Evolutionary conservation across 1,140 invertebrate genomes (phyloP), one percentile per base, ranked within the genome.

Genomic region (Hesperophylax magnus): DNA sequence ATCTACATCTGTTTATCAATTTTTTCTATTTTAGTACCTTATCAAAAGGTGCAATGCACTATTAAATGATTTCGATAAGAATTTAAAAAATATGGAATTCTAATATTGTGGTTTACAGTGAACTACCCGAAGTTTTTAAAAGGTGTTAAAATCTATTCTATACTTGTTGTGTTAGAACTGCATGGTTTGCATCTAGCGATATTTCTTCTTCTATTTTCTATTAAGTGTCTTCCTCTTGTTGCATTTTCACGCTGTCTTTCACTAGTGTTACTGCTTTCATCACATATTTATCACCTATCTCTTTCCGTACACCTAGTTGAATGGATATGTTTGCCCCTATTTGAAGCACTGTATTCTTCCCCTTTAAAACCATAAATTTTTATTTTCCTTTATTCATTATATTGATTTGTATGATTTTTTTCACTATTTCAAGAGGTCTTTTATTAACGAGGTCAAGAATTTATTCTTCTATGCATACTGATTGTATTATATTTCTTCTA

Each of bases 241-340:
- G 52, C 54, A 58, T 75, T 75, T 53, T 75, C 52, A 56, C 71
- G 52, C 71, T 75, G 53, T 75, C 52, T 75, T 24, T 22, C 53
- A 71, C 47, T 75, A 75, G 71, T 56, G 54, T 53, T 75, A 67
- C 52, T 27, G 71, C 71, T 75, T 54, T 56, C 39, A 47, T 27
- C 53, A 18, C 69, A 39, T 39, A 39, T 9, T 39, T 8, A 39
- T 56, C 71, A 75, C 71, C 53, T 27, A 47, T 56, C 14, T 58
- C n/a, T 20, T 75, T 39, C 52, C 71, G 6, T 52, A 20, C 71
- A 56, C 71, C 54, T 75, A 75, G 71, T 75, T 75, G 71, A 75
- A 75, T 75, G 71, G 27, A 27, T 17, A n/a, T 20, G 8, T 56
- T 56, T 75, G n/a, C 54, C 27, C 71, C 52, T 17, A 1, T 22